A percentile compares a stretch with the other conserved stretches of the same genome.
phyloP scores from a whole-genome alignment of 2,888 invertebrate species.

The Bugulina stolonifera region DNA sequence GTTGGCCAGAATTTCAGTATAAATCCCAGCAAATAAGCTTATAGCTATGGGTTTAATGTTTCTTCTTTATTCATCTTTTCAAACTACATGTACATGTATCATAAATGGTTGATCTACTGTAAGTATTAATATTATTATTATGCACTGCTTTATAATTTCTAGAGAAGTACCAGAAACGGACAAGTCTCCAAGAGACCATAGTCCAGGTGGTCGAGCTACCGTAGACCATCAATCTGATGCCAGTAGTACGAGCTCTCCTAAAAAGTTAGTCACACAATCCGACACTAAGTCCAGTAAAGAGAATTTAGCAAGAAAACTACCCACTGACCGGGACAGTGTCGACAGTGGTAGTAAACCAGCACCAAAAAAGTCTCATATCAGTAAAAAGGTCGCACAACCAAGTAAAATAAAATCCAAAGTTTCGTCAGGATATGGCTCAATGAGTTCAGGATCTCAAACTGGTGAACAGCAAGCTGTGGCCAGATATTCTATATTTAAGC shows the following conservation, averaged over 20 bases:
- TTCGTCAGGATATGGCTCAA: slow-evolving; percentile 20
- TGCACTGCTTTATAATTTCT: background rate
- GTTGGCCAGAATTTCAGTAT: no score
- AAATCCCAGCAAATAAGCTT: no score
- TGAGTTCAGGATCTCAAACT: slow-evolving; percentile 11
- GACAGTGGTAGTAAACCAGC: background rate
- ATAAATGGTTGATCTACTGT: no score
- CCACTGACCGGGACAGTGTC: background rate
- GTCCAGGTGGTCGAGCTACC: background rate
- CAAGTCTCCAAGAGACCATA: background rate
- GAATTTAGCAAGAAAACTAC: background rate
- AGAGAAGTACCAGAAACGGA: background rate
- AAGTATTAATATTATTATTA: no score
- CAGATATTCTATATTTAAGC: slow-evolving; percentile 16
- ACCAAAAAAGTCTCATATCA: background rate
- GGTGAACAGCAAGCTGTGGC: background rate
- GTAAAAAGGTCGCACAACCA: background rate
- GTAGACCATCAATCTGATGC: background rate
- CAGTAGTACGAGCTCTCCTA: background rate
- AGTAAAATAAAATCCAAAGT: background rate
- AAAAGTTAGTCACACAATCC: background rate
- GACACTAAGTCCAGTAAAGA: background rate
- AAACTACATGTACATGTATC: no score
- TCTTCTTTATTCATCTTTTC: no score
- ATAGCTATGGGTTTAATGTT: no score